Evolutionary conservation across 1,140 invertebrate genomes (phyloP).

Genomic region (Harlomillsia oculata): DNA sequence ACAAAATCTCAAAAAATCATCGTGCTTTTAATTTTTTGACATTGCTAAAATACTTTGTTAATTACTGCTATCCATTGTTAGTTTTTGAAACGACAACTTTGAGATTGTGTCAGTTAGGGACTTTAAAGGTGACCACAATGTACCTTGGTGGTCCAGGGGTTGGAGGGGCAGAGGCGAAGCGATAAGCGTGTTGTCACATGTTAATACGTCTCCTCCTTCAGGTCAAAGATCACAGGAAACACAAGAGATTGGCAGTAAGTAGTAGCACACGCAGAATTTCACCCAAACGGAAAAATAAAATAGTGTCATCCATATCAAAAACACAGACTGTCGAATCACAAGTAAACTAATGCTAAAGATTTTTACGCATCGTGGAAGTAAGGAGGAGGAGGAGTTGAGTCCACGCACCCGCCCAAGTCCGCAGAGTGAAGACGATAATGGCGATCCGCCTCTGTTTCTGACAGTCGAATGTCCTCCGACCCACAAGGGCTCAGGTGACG

Average conservation of each 20-base stretch:
- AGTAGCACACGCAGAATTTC: not conserved
- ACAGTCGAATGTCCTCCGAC: constrained; percentile 82
- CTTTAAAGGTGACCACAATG: constrained; percentile 25
- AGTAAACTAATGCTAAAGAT: constrained; percentile 10
- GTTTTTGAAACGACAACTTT: constrained; percentile 2
- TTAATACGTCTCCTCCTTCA: constrained; percentile 34
- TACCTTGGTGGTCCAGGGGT: constrained; percentile 35
- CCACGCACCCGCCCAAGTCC: constrained; percentile 26
- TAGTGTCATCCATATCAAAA: constrained; percentile 1
- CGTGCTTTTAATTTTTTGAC: no score
- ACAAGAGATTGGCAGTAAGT: not conserved
- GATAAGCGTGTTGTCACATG: constrained; percentile 37
- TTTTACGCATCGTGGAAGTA: constrained; percentile 10
- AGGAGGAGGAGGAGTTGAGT: constrained; percentile 6
- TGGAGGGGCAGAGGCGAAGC: constrained; percentile 33
- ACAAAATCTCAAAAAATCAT: no score
- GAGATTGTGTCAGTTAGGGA: constrained; percentile 1
- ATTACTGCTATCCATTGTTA: not conserved
- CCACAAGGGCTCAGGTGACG: constrained; percentile 69
- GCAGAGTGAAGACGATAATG: constrained; percentile 72
- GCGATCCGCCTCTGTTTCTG: constrained; percentile 78
- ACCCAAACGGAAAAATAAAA: no score
- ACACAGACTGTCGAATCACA: constrained; percentile 13
- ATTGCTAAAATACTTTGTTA: no score
- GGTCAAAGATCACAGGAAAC: not conserved